Conservation (phyloP, 1,140 invertebrate species). For the Archegozetes longisetosus region DNA sequence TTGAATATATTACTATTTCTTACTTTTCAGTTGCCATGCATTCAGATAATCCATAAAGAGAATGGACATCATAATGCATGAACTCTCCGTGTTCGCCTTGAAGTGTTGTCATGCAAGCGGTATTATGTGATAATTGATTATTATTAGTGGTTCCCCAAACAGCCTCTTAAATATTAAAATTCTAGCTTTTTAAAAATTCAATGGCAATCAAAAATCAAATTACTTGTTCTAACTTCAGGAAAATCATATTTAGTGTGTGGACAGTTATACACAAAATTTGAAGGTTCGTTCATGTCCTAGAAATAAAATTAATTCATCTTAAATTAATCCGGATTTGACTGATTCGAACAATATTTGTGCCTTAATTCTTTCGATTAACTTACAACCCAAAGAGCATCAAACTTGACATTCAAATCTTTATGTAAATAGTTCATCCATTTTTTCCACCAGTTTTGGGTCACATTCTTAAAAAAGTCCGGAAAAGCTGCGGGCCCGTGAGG, state of each 20-base stretch:
- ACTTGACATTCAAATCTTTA: slow-evolving; percentile 25
- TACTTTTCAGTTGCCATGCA: slow-evolving; percentile 53
- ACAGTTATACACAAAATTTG: not conserved
- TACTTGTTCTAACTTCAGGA: too few species aligned
- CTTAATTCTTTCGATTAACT: too few species aligned
- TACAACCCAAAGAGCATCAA: slow-evolving; percentile 21
- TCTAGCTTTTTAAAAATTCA: not conserved
- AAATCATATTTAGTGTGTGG: not conserved
- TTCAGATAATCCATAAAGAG: slow-evolving; percentile 59
- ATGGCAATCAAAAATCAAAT: too few species aligned
- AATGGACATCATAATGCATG: slow-evolving; percentile 43
- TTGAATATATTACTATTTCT: slow-evolving; percentile 20
- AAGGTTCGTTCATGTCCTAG: slow-evolving; percentile 21
- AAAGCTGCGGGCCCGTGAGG: slow-evolving; percentile 35
- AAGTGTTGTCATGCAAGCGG: not conserved
- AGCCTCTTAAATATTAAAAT: not conserved
- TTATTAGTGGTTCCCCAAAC: not conserved
- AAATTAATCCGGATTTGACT: too few species aligned
- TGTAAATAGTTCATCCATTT: slow-evolving; percentile 27
- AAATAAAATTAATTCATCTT: slow-evolving; percentile 6
- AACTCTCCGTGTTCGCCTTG: not conserved
- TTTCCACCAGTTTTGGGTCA: slow-evolving; percentile 33
- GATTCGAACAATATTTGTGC: too few species aligned
- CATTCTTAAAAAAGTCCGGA: slow-evolving; percentile 66
- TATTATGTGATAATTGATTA: slow-evolving; percentile 38